Percentiles rank a stretch among this genome's conserved stretches.
These are phyloP conservation scores for Amblyjoppa fuscipennis DNA, from an alignment of 2,888 invertebrate species.

Conservation along the genomic window DNA sequence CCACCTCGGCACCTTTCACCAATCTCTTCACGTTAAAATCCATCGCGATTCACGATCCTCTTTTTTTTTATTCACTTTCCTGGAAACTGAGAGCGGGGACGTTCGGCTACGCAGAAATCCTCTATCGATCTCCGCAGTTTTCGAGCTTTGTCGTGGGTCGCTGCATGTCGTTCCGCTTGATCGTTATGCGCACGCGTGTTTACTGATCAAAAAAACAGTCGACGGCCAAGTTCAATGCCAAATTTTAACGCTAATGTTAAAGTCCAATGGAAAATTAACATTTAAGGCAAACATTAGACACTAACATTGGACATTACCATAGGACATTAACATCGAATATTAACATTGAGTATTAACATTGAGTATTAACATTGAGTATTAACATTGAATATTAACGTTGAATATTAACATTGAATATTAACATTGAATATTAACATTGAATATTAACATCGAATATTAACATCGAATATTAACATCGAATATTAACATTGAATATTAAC, in stretches of 20 bases:
- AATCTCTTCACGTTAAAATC: slow-evolving; percentile 95
- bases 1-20: slow-evolving; percentile 93
- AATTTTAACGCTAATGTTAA: no score
- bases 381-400: background rate
- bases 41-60: slow-evolving; percentile 85
- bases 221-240: slow-evolving; percentile 7
- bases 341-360: background rate
- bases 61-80: slow-evolving; percentile 32
- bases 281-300: background rate
- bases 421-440: no score
- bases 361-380: background rate
- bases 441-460: no score
- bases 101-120: slow-evolving; percentile 52
- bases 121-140: slow-evolving; percentile 60
- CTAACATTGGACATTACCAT: background rate
- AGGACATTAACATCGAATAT: background rate
- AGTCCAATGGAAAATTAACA: no score
- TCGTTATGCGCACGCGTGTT: slow-evolving; percentile 28
- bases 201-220: background rate
- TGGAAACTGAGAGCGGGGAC: slow-evolving; percentile 48
- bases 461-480: background rate
- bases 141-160: slow-evolving; percentile 28
- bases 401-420: no score
- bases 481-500: background rate
- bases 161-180: background rate